These are phyloP conservation scores for Nymphalis c-album DNA, from an alignment of 2,888 invertebrate species.

Conservation along the genomic window DNA sequence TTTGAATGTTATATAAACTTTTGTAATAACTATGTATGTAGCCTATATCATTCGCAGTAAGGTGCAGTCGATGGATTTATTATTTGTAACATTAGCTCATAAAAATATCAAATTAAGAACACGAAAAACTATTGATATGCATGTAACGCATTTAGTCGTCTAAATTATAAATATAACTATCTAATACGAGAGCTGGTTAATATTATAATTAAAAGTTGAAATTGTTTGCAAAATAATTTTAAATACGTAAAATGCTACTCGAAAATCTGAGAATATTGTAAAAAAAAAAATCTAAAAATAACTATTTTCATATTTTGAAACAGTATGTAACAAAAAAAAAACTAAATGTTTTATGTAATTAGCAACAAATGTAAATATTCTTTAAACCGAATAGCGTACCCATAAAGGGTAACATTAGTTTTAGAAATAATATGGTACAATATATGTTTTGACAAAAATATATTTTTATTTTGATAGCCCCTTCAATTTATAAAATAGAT, in stretches of 20 bases:
- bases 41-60: background rate
- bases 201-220: background rate
- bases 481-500: constrained; percentile 7
- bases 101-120: background rate
- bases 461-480: constrained; percentile 27
- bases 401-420: constrained; percentile 39
- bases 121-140: background rate
- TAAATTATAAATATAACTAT: constrained; percentile 11
- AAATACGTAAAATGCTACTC: constrained; percentile 7
- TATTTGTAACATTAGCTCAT: constrained; percentile 13
- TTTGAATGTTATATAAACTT: constrained; percentile 14
- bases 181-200: constrained; percentile 3
- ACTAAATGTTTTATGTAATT: constrained; percentile 34
- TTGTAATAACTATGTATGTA: constrained; percentile 4
- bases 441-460: constrained; percentile 44
- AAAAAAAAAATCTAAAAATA: constrained; percentile 11
- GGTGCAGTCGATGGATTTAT: background rate
- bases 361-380: constrained; percentile 43
- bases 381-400: constrained; percentile 34
- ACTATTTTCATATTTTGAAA: constrained; percentile 24
- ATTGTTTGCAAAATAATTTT: constrained; percentile 15
- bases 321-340: constrained; percentile 31
- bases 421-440: constrained; percentile 42
- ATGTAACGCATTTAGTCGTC: background rate
- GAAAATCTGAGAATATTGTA: background rate